Percentiles rank a stretch among this genome's conserved stretches.
phyloP scores from a whole-genome alignment of 2,888 invertebrate species.

The Pelosia muscerda region DNA sequence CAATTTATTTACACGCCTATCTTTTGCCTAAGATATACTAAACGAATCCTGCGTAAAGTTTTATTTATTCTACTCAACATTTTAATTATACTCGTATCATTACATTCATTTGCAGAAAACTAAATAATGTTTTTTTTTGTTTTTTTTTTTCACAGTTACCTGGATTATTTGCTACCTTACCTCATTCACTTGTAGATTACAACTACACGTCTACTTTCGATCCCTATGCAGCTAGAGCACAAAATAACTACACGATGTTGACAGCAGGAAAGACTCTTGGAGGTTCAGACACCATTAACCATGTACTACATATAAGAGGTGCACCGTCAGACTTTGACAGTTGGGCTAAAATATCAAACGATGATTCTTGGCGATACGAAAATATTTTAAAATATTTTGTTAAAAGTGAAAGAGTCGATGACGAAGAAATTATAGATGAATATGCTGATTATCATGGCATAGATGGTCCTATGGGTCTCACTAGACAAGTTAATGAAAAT shows the following conservation, averaged over 20 bases:
- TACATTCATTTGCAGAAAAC: neutral
- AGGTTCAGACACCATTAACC: conserved; percentile 29
- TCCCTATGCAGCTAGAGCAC: conserved; percentile 16
- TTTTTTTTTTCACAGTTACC: conserved; percentile 11
- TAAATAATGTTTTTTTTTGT: neutral
- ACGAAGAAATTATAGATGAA: conserved; percentile 19
- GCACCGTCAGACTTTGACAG: conserved; percentile 11
- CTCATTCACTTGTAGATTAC: conserved; percentile 22
- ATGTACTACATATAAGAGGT: conserved; percentile 19
- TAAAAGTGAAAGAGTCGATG: conserved; percentile 28
- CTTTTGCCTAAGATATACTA: too few species aligned
- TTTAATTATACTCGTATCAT: neutral
- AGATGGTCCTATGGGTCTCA: conserved; percentile 30
- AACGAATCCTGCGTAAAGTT: neutral
- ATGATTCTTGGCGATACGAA: conserved; percentile 24
- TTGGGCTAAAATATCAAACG: conserved; percentile 20
- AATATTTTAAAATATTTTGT: conserved; percentile 29
- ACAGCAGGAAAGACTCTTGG: conserved; percentile 33
- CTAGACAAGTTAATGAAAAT: conserved; percentile 23
- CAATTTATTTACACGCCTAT: too few species aligned
- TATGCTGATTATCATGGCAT: conserved; percentile 29
- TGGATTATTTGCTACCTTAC: conserved; percentile 15
- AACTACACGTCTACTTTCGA: conserved; percentile 27
- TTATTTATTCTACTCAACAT: too few species aligned
- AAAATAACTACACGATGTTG: conserved; percentile 26